Evolutionary conservation across 2,888 invertebrate species (phyloP), one percentile per base, ranked within the genome.

Genomic region (Bombyx huttoni): DNA sequence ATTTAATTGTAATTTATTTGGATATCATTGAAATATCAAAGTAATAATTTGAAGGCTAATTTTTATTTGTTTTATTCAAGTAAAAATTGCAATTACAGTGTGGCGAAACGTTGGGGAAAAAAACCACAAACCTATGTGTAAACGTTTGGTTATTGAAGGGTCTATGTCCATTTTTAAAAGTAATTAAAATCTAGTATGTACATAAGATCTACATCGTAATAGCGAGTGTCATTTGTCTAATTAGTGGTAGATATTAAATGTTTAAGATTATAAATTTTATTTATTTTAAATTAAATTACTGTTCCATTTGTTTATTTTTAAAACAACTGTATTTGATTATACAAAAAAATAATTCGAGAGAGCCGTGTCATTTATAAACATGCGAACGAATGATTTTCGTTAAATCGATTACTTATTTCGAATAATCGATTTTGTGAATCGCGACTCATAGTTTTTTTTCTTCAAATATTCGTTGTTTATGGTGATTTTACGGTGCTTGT

Each of bases 331-430:
- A 40, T 40, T 40, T 40, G 45, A 40, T 40, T 33, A 49, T 35
- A 40, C 34, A 40, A 40, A 13, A 14, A 33, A 49, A 24, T 24
- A 24, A 24, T 24, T 35, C 49, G 49, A 40, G 49, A 49, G 45
- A 50, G 45, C 53, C 53, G 49, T 53, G 53, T 51, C 51, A 53
- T 80, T 78, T 78, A 72, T 73, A 77, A 77, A 75, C 69, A 70
- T 69, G 73, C 67, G 60, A 61, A 70, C 67, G 60, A 61, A 70
- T 65, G 65, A 66, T 65, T 73, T 71, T 69, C 62, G 67, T 70
- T 40, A 10, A 73, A 69, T 67, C 73, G 75, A 76, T 76, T 75
- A 73, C 65, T 60, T 63, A 73, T 68, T 65, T 63, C 63, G 64
- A 68, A 62, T 61, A 64, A 67, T 68, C 64, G 65, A 70, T 70